Base-by-base conservation (phyloP, 2,113 vertebrate species). In the Origma solitaria region DNA sequence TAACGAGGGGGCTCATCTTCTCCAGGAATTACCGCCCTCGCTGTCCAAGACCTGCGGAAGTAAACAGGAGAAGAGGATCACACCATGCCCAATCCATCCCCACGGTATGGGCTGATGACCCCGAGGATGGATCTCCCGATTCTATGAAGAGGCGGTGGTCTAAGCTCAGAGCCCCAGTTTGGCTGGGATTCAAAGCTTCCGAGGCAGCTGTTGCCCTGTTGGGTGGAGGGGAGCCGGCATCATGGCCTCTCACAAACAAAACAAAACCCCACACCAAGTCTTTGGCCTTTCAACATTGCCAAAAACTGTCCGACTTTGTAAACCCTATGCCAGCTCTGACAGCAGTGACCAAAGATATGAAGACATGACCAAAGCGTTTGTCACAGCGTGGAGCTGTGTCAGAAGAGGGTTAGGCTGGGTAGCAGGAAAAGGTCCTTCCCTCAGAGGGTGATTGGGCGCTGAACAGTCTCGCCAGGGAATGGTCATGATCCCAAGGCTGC, bases 31-130 rank as follows among this genome's bases (percentile, higher is more conserved):
- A 37, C 42, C 53, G 40, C 6, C 38, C 24, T 54, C 4, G 18
- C 70, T 60, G 62, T 5, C 3, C 0, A 50, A 58, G 23, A 31
- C 45, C 62, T 69, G 69, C 4, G 5, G 42, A 51, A 37, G 10
- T 15, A 44, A 64, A 60, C 5, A 40, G 38, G 31, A 73, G 37
- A 27, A 47, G 42, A 47, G 30, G 50, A 45, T 73, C 9, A 21
- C 50, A 61, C 20, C 0, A 1, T 37, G 3, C 42, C 38, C 6
- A 53, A 11, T 18, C 28, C 57, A 68, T 7, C 19, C 19, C 42
- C 23, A 11, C 0, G 0, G 13, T 37, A n/a, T 19, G 27, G 21
- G 42, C 21, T 65, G 40, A 54, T 0, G 3, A 62, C 31, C 11
- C 44, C 24, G 23, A 64, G 58, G 57, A 17, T 25, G n/a, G 31